Evolutionary conservation across 2,797 vertebrate genomes (phyloP), one percentile per base, ranked within the genome.

Genomic region (Selene dorsalis): DNA sequence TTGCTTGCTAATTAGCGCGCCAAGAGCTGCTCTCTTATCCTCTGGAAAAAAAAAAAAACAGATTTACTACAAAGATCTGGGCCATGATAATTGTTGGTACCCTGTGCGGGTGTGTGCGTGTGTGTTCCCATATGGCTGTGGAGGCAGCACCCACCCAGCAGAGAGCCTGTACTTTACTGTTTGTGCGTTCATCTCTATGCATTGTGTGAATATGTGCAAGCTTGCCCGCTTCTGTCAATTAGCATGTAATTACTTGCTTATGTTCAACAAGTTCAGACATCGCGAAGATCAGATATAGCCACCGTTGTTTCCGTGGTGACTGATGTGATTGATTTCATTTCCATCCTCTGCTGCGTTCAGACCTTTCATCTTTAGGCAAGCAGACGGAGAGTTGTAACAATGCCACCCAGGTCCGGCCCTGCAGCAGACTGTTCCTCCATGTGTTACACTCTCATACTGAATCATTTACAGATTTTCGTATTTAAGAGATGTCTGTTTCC

Each of bases 1-100:
- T 83, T 73, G 71, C 75, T 82, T 28, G 69, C 90, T 94, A 94
- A 94, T 95, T 94, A 94, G 83, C 64, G 80, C 41, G 38, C 87
- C 76, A 79, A 90, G 86, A 91, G 86, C 88, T 77, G 71, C 73
- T 89, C 77, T 75, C 50, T 73, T 78, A 63, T 85, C 77, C 75
- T 82, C 58, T 81, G 69, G 39, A 13, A 47, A 9, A 45, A 73
- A 84, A 71, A 78, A 32, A 73, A 82, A 78, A 24, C 69, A 67
- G 85, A 90, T 86, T 91, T 83, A 86, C 77, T 55, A 69, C 69
- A 91, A 85, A 93, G 87, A 92, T 85, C 85, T 89, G 83, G 84
- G 87, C 77, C 52, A 69, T 3, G 82, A 89, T 91, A 87, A 82
- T 77, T 79, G 82, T 83, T 85, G 56, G 56, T 74, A 62, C 53